phyloP scores from a whole-genome alignment of 2,113 vertebrate genomes.

The Silurus meridionalis region DNA sequence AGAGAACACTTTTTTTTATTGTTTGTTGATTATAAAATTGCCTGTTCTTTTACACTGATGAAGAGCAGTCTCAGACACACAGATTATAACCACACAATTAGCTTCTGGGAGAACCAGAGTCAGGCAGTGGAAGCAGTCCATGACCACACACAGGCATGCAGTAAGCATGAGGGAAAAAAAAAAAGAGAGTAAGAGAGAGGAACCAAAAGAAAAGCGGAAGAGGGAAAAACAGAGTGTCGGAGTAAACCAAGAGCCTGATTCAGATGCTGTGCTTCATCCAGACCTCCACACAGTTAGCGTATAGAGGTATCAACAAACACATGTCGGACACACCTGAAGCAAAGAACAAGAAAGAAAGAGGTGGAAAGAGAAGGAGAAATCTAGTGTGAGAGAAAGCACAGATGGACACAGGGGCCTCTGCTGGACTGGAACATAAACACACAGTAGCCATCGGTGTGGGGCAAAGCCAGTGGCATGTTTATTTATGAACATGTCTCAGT shows the following conservation, averaged over 20 bases:
- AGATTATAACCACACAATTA: slow-evolving; percentile 18
- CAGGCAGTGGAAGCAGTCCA: slow-evolving; percentile 12
- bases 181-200: not conserved
- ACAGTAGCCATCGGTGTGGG: slow-evolving; percentile 54
- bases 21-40: slow-evolving; percentile 10
- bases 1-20: slow-evolving; percentile 38
- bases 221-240: not conserved
- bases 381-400: slow-evolving; percentile 56
- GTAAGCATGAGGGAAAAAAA: not conserved
- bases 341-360: not conserved
- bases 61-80: not conserved
- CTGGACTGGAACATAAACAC: slow-evolving; percentile 69
- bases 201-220: not conserved
- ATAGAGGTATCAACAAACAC: slow-evolving; percentile 53
- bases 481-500: slow-evolving; percentile 77
- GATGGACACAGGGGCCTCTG: slow-evolving; percentile 47
- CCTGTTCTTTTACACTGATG: not conserved
- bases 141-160: slow-evolving; percentile 32
- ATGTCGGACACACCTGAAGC: slow-evolving; percentile 73
- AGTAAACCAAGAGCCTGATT: not conserved
- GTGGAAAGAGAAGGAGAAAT: slow-evolving; percentile 18
- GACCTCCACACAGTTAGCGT: slow-evolving; percentile 15
- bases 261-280: not conserved
- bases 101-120: slow-evolving; percentile 16
- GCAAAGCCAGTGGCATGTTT: slow-evolving; percentile 66